Evolutionary conservation across 2,113 vertebrate species (phyloP).

Genomic region (Columba livia): DNA sequence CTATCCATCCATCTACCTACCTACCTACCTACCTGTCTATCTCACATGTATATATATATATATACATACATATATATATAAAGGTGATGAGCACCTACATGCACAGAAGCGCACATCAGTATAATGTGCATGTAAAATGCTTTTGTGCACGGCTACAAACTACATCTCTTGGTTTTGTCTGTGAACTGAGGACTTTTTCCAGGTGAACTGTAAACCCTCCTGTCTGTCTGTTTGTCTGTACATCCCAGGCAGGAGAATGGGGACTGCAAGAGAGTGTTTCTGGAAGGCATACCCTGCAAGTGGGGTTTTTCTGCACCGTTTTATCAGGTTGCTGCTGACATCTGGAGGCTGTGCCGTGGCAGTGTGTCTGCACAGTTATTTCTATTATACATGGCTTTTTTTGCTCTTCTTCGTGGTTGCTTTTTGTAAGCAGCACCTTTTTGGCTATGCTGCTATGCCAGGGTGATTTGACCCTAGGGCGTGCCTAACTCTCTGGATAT

Average conservation of each 20-base stretch:
- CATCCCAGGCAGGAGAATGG: not conserved
- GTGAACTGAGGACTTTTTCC: not conserved
- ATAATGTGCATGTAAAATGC: accelerated
- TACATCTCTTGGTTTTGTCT: not conserved
- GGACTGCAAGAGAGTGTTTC: not conserved
- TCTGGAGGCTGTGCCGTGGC: constrained; percentile 29
- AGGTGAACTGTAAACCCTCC: not conserved
- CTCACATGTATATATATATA: not conserved
- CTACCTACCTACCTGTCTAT: too few relatives aligned
- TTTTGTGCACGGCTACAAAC: not conserved
- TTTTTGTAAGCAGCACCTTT: not conserved
- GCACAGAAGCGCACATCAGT: not conserved
- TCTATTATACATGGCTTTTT: not conserved
- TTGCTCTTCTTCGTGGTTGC: not conserved
- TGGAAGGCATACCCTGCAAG: not conserved
- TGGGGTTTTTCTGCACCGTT: not conserved
- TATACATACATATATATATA: not conserved
- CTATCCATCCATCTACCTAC: not conserved
- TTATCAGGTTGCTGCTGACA: constrained; percentile 65
- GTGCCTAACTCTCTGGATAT: not conserved
- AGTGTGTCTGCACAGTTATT: not conserved
- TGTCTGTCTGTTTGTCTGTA: too few relatives aligned
- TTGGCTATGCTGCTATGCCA: not conserved
- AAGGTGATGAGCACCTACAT: not conserved
- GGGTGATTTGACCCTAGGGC: not conserved